Evolutionary conservation across 2,113 vertebrate species (phyloP), one percentile per base, ranked within the genome.

Genomic region (Syrmaticus mikado): DNA sequence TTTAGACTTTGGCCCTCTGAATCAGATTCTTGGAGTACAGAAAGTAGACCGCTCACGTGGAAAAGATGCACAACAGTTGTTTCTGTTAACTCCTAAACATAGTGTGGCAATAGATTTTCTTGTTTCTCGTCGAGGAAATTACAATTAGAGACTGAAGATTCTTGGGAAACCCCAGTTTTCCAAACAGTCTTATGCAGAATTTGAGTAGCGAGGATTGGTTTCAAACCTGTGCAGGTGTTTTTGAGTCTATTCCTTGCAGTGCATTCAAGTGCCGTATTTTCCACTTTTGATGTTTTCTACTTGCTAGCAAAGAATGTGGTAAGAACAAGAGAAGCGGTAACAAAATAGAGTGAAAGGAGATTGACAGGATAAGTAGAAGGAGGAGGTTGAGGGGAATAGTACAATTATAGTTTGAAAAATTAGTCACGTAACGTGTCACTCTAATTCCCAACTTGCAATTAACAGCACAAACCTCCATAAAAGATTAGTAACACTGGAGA

Each of bases 381-480:
- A 61, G 86, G 57, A 79, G 82, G 78, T 28, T 41, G 55, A 53
- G 66, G 66, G 27, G 62, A 93, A 86, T 46, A 82, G 85, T 60
- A 80, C 3, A 2, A 61, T 76, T 91, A 70, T 30, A 76, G 64
- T 90, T 93, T 90, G 57, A 93, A 88, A 92, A 90, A 88, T 88
- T 75, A 90, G 86, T 92, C 86, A 90, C 57, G 57, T 84, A 86
- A 92, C 5, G 16, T 93, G 81, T 93, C 79, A 40, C 60, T 10
- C 5, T 87, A 82, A 71, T 94, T 83, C 85, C 72, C 87, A 36
- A 4, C 52, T 92, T 90, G 64, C 75, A 89, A 87, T 96, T 95
- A 91, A 77, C 64, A 83, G 43, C 41, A n/a, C 46, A 1, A 70
- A 80, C 80, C 75, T 92, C 50, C 82, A 82, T 79, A 61, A 74